phyloP scores from a whole-genome alignment of 2,888 invertebrate genomes.

The Dromius quadrimaculatus region DNA sequence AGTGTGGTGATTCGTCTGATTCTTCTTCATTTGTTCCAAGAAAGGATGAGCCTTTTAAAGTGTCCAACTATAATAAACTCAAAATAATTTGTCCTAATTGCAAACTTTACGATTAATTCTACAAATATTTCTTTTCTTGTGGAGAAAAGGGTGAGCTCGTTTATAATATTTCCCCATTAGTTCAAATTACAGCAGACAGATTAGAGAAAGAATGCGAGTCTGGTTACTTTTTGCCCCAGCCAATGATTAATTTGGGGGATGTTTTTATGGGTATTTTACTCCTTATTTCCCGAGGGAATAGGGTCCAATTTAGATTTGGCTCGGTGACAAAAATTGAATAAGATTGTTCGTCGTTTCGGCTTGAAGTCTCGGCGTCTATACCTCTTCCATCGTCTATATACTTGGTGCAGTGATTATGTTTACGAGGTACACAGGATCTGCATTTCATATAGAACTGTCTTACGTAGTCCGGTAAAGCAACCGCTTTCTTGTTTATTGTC shows the following conservation, averaged over 20 bases:
- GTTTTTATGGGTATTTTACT: slow-evolving; percentile 40
- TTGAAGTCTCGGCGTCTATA: slow-evolving; percentile 8
- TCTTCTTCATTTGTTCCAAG: slow-evolving; percentile 11
- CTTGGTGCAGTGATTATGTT: slow-evolving; percentile 41
- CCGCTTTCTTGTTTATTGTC: slow-evolving; percentile 41
- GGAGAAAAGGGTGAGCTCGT: slow-evolving; percentile 16
- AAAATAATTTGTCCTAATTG: slow-evolving; percentile 29
- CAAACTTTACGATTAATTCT: neutral
- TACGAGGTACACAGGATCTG: slow-evolving; percentile 48
- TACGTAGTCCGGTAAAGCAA: slow-evolving; percentile 22
- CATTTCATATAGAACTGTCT: slow-evolving; percentile 46
- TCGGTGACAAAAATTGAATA: slow-evolving; percentile 48
- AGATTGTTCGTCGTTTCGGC: slow-evolving; percentile 7
- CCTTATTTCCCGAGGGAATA: slow-evolving; percentile 22
- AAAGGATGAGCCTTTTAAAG: slow-evolving; percentile 44
- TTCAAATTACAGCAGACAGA: slow-evolving; percentile 48
- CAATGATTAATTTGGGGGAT: slow-evolving; percentile 41
- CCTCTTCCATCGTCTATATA: slow-evolving; percentile 27
- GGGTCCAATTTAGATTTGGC: slow-evolving; percentile 39
- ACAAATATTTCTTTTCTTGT: slow-evolving; percentile 37
- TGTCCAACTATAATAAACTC: slow-evolving; percentile 35
- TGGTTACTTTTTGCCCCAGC: slow-evolving; percentile 28
- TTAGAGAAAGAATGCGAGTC: slow-evolving; percentile 42
- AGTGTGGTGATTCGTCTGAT: slow-evolving; percentile 19
- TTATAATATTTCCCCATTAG: slow-evolving; percentile 50